Base-by-base conservation (phyloP, 1,140 invertebrate genomes). In the Cotesia glomerata region DNA sequence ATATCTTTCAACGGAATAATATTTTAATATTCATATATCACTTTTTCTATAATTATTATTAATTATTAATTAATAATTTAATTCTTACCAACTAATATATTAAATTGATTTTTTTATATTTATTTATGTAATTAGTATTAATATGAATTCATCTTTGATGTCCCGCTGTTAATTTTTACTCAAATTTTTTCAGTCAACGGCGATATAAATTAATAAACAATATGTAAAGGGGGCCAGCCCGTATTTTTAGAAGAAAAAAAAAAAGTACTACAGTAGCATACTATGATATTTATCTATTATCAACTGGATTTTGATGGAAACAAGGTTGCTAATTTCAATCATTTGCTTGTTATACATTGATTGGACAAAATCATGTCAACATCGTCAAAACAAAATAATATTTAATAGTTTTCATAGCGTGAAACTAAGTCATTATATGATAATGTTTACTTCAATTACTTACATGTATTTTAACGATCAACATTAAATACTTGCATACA, bases 111-210 rank as follows among this genome's bases (percentile, higher is more conserved):
- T 62, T 62, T 14, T n/a, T 35, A n/a, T 34, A 13, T 13, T 62
- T 34, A 36, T 9, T 13, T 62, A 36, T 32, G n/a, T 62, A 35
- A 35, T n/a, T n/a, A 35, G n/a, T 34, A 61, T 61, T 61, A 26
- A 61, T 62, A 62, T 34, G 59, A 26, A 62, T 70, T 51, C 4
- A 45, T 51, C 45, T 49, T 62, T 49, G 35, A 39, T 36, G 16
- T 56, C 18, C 36, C 36, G 32, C 54, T 58, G 16, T 36, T 39
- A n/a, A 4, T 13, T 58, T 14, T 26, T 59, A 59, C 14, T 49
- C 52, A 26, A n/a, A 26, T 51, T 62, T 39, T 8, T 65, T 75
- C 74, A 75, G 74, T 75, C 74, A 75, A 75, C 74, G 71, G 71
- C 74, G 70, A 75, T 75, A 72, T 72, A 75, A 69, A 70, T 68